phyloP scores from a whole-genome alignment of 2,888 invertebrate genomes.

The Ptilodon capucinus region DNA sequence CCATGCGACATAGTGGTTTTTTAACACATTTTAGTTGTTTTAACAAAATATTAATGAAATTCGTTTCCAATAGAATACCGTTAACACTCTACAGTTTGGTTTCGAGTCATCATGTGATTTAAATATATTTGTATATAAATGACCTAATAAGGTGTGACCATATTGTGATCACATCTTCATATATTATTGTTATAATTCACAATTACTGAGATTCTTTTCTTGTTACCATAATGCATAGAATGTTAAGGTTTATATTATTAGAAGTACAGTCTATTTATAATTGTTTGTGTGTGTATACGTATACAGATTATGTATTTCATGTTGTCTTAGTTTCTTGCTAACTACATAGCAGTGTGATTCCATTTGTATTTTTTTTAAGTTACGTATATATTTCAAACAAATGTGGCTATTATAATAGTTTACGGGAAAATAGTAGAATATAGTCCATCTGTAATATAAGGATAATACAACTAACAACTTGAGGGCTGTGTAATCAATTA shows the following conservation, averaged over 20 bases:
- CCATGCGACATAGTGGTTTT: too few relatives aligned
- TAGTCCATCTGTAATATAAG: conserved; percentile 4
- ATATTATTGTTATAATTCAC: neutral
- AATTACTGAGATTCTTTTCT: neutral
- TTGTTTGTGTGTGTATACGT: conserved; percentile 1
- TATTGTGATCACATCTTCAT: neutral
- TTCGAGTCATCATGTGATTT: neutral
- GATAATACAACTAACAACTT: conserved; percentile 8
- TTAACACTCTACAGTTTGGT: too few relatives aligned
- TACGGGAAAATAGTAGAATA: neutral
- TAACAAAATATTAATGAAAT: too few relatives aligned
- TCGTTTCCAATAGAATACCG: too few relatives aligned
- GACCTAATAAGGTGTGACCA: neutral
- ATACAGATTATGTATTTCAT: neutral
- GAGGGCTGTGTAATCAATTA: conserved; percentile 27
- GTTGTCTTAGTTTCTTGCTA: neutral
- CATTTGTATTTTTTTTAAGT: too few relatives aligned
- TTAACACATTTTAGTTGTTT: too few relatives aligned
- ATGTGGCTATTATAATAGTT: too few relatives aligned
- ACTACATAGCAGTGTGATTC: neutral
- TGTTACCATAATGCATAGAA: conserved; percentile 3
- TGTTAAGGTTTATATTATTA: conserved; percentile 6
- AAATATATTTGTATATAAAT: neutral
- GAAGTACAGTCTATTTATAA: conserved; percentile 17
- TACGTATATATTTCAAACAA: too few relatives aligned